Conservation (phyloP, 2,888 invertebrate species). For the Anorthoa munda region DNA sequence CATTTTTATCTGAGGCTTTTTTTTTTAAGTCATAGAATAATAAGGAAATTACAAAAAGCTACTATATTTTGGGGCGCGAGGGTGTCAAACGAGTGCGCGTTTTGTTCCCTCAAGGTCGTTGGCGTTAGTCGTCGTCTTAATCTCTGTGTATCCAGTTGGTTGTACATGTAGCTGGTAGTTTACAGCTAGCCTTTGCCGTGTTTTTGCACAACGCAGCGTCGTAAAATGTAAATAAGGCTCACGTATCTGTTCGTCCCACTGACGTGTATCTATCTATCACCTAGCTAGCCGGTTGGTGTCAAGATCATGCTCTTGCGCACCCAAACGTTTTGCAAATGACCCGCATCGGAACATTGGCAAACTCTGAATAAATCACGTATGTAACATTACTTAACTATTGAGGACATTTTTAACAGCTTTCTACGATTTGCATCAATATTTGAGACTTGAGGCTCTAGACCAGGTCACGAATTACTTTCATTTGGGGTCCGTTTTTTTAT, state of each 20-base stretch:
- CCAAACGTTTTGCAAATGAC: slow-evolving; percentile 71
- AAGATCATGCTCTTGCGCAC: slow-evolving; percentile 77
- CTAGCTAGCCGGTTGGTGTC: slow-evolving; percentile 74
- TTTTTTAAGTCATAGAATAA: no score
- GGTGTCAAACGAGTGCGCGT: no score
- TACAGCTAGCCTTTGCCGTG: slow-evolving; percentile 57
- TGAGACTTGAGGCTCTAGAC: neutral
- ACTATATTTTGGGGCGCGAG: no score
- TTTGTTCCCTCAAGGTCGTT: no score
- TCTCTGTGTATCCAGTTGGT: slow-evolving; percentile 34
- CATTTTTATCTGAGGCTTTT: no score
- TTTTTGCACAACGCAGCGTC: slow-evolving; percentile 69
- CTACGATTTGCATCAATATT: slow-evolving; percentile 35
- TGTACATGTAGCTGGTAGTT: slow-evolving; percentile 47
- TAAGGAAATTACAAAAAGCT: no score
- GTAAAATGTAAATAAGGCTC: slow-evolving; percentile 73
- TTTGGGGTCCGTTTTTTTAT: no score
- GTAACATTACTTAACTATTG: slow-evolving; percentile 54
- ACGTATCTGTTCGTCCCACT: slow-evolving; percentile 73
- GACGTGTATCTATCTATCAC: slow-evolving; percentile 75
- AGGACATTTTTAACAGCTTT: slow-evolving; percentile 39
- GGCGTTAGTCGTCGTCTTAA: no score
- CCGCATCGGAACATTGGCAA: slow-evolving; percentile 70
- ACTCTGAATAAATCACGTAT: slow-evolving; percentile 57
- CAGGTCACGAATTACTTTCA: no score